These are phyloP conservation scores for Pseudopodoces humilis DNA, from an alignment of 2,113 vertebrate species.

Conservation along the genomic window DNA sequence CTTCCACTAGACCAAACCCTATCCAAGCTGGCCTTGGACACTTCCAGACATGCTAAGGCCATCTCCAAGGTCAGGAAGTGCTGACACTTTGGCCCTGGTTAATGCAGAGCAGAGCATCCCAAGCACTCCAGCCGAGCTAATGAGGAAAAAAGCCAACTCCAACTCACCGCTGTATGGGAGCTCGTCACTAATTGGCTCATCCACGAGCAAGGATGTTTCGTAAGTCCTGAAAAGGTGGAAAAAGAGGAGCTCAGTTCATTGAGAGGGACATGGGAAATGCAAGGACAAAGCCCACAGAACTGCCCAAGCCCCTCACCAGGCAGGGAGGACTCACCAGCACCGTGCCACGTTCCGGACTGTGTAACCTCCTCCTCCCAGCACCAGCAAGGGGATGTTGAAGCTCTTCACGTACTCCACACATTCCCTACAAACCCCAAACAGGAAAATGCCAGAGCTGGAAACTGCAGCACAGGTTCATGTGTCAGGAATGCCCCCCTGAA, in stretches of 20 bases:
- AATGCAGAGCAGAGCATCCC: fast-evolving
- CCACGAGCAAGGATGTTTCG: slow-evolving; percentile 91
- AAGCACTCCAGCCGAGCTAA: neutral
- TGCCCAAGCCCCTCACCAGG: neutral
- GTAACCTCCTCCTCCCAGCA: slow-evolving; percentile 96
- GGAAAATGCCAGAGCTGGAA: neutral
- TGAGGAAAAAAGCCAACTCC: fast-evolving
- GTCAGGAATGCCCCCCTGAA: neutral
- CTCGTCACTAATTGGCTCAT: slow-evolving; percentile 96
- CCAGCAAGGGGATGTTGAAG: slow-evolving; percentile 95
- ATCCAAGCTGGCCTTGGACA: neutral
- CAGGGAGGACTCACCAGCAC: slow-evolving; percentile 84
- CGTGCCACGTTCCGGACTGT: slow-evolving; percentile 96
- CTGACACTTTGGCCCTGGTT: neutral
- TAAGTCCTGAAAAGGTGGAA: slow-evolving; percentile 83
- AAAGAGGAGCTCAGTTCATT: neutral
- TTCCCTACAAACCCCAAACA: slow-evolving; percentile 77
- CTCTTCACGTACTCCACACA: slow-evolving; percentile 98
- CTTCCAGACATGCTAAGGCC: neutral
- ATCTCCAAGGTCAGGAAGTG: neutral
- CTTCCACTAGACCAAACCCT: neutral
- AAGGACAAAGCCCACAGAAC: neutral
- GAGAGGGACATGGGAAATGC: neutral
- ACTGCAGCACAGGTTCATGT: fast-evolving
- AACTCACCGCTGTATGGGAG: slow-evolving; percentile 94